Evolutionary conservation across 2,888 invertebrate species (phyloP), one percentile per base, ranked within the genome.

Genomic region (Steromphala cineraria): DNA sequence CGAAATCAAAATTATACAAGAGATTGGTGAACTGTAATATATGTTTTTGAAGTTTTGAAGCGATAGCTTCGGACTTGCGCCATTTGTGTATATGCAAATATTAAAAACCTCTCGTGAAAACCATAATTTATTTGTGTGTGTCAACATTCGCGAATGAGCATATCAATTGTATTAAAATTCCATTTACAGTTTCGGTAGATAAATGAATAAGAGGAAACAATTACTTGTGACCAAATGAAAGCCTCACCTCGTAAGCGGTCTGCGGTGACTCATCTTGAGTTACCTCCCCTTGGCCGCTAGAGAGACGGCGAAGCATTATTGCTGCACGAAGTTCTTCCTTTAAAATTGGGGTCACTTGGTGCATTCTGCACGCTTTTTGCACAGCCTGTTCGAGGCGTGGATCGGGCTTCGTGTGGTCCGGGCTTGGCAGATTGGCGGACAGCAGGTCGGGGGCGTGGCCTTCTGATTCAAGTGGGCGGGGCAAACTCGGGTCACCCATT

Each of bases 341-440:
- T 21, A 75, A 24, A 10, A 75, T 75, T 7, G 75, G 75, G 2
- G 52, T 75, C 10, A 75, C 52, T 75, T 75, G 75, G 52, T 75
- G 40, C 24, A 52, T 75, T n/a, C 52, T n/a, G n/a, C 52, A 40
- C 40, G 75, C 46, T 52, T 75, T 24, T 17, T 52, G 8, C 19
- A 52, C 75, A 7, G 75, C 75, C 24, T 75, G 46, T 52, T 52
- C n/a, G 21, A 75, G 52, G 15, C 75, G 40, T 1, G 75, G 24
- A 53, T 75, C 75, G 53, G 75, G 52, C 52, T 62, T 62, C 28
- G 62, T 28, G 24, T 62, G 62, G 0, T 28, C 62, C 28, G 62
- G 62, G 28, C 28, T 24, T 15, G 62, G 62, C 24, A 62, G 62
- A 62, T 62, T 62, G 62, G 62, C 62, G 24, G 62, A 28, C 62